Evolutionary conservation across 30 jellyfish, hydroid and myxozoan genomes (phyloP), one percentile per base, ranked within the genome.

Genomic region (Hydractinia symbiolongicarpus): DNA sequence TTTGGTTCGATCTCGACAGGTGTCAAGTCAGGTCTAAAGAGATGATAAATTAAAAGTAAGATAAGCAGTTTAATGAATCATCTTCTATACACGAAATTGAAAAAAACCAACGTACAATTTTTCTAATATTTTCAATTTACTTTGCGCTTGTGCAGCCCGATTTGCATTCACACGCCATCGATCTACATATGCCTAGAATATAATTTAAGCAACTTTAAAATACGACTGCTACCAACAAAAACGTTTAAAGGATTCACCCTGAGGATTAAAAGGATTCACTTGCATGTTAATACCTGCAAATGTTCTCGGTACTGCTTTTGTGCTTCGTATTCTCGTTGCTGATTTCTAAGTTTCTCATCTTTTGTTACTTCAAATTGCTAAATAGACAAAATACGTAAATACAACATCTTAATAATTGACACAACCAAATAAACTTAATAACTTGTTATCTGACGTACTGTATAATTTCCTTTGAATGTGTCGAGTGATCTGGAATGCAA

Each of bases 131-230:
- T 94, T 94, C 53, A 88, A 30, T 86, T 89, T 94, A 88, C 99
- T 94, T 83, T 94, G 97, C 7, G 97, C 97, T 75, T 94, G 97
- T 1, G 99, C 95, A 3, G 99, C 97, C 67, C 97, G 84, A 82
- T 94, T 94, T 4, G 99, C 97, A 77, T 88, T 94, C 13, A 90
- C 97, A 53, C 99, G 79, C 96, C 96, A 88, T 62, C 99, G 66
- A 76, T 89, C 97, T n/a, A 88, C 88, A 72, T 77, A 94, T 2
- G 97, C 96, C 99, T 94, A 72, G 30, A 62, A 6, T 6, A 62
- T 62, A n/a, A n/a, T 57, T 10, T 57, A 57, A 57, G n/a, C 68
- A 57, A 57, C n/a, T 57, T 57, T 10, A 9, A 57, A 57, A 57
- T n/a, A 57, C 68, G n/a, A 10, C 10, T 57, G n/a, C 10, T 57